Evolutionary conservation across 2,797 vertebrate species (phyloP), one percentile per base, ranked within the genome.

Genomic region (Megaceryle alcyon): DNA sequence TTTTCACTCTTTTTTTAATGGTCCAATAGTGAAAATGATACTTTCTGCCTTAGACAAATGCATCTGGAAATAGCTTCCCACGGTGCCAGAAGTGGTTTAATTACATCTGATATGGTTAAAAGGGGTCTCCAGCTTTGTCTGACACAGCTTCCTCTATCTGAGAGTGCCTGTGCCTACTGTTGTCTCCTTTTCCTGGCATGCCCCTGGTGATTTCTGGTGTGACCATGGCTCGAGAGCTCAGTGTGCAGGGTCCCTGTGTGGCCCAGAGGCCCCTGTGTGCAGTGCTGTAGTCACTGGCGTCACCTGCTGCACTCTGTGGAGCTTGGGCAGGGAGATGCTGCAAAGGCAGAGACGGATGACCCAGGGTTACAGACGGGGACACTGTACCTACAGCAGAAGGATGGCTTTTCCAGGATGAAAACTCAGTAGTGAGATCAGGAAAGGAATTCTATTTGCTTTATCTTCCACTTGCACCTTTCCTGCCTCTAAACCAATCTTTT

Each of bases 31-130:
- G 88, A 73, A 91, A 95, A 91, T 66, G 46, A 70, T 89, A 66
- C 73, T 81, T 88, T 87, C 54, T 90, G 46, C 28, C 43, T 79
- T 76, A 60, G 51, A 90, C 66, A 75, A 48, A 83, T 72, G 63
- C 86, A 56, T 94, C 96, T 95, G 72, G 51, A 92, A 95, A 77
- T 71, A 65, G 60, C 79, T 92, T 93, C 87, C 91, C 66, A 72
- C 86, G 46, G 79, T 91, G 70, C 77, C 92, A 93, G 90, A 79
- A 97, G 84, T 83, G 84, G 33, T 88, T 92, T 96, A 86, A 96
- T 94, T 94, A 71, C 73, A 91, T 72, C 66, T 92, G 91, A 44
- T 93, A 19, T 0, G 3, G 64, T 85, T 86, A 69, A 60, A 95
- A 88, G 65, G 60, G 60, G n/a, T 87, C 56, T 96, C 41, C 65